Conservation (phyloP, 2,113 vertebrate genomes). For the Chascanopsetta lugubris region DNA sequence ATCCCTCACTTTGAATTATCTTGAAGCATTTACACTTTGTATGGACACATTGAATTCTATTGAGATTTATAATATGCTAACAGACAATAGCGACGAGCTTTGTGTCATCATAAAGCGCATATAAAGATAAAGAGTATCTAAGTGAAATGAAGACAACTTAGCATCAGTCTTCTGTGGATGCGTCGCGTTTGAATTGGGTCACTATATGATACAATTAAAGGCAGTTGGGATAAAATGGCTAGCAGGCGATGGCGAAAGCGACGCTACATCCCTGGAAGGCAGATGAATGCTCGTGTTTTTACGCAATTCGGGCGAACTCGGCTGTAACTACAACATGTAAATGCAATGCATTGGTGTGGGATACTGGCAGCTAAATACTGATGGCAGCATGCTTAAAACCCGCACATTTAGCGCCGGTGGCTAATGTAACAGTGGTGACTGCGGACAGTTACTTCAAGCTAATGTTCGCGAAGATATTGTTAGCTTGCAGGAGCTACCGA, state of each 20-base stretch:
- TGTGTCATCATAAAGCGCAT: no score
- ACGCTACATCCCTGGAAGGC: neutral
- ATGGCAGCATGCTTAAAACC: neutral
- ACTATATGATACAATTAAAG: neutral
- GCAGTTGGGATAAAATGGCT: no score
- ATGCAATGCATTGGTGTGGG: neutral
- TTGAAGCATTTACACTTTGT: no score
- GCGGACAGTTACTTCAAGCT: constrained; percentile 28
- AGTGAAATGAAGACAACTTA: no score
- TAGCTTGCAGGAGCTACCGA: constrained; percentile 41
- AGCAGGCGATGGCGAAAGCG: no score
- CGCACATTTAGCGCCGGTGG: neutral
- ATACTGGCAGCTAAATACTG: neutral
- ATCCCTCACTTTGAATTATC: no score
- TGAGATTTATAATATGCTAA: no score
- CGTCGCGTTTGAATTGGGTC: constrained; percentile 13
- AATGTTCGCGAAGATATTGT: constrained; percentile 36
- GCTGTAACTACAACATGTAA: neutral
- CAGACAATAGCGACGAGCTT: no score
- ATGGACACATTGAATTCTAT: no score
- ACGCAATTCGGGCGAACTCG: neutral
- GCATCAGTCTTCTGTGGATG: no score
- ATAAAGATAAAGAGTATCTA: no score
- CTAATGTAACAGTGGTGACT: constrained; percentile 9
- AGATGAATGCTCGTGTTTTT: neutral